Percentiles rank a stretch among this genome's conserved stretches.
Evolutionary conservation across 2,888 invertebrate species (phyloP).

Genomic region (Drosophila longiperda): DNA sequence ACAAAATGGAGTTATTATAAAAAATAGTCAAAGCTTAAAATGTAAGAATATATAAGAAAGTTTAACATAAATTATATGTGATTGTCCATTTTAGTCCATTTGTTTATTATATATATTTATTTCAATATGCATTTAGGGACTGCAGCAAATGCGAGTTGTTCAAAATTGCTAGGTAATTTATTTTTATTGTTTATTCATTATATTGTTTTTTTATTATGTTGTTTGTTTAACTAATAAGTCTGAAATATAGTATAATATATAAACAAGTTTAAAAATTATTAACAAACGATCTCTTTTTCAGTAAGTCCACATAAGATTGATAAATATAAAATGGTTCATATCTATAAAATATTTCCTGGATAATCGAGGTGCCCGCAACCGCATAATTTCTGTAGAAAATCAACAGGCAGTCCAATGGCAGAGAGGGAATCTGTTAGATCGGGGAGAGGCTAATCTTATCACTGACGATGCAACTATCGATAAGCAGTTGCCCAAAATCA

Average conservation of each 20-base stretch:
- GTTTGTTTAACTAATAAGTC: background rate
- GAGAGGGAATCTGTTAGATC: background rate
- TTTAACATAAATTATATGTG: background rate
- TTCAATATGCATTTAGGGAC: background rate
- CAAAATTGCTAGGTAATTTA: background rate
- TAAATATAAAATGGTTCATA: background rate
- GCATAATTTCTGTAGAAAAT: slow-evolving; percentile 58
- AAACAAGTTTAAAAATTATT: background rate
- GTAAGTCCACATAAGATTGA: background rate
- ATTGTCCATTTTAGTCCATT: background rate
- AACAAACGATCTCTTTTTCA: background rate
- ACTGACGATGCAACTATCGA: slow-evolving; percentile 52
- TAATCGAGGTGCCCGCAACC: slow-evolving; percentile 34
- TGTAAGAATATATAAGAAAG: background rate
- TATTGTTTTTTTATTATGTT: background rate
- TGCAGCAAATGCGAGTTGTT: background rate
- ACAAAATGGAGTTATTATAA: background rate
- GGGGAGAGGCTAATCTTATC: slow-evolving; percentile 55
- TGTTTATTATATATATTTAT: background rate
- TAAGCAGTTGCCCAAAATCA: slow-evolving; percentile 60
- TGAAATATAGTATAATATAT: background rate
- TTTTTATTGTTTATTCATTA: background rate
- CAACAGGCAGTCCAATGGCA: slow-evolving; percentile 64
- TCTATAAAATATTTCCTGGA: background rate
- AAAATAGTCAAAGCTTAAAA: background rate